These are phyloP conservation scores for Gobionotothen gibberifrons DNA, from an alignment of 2,797 vertebrate genomes.

Conservation along the genomic window DNA sequence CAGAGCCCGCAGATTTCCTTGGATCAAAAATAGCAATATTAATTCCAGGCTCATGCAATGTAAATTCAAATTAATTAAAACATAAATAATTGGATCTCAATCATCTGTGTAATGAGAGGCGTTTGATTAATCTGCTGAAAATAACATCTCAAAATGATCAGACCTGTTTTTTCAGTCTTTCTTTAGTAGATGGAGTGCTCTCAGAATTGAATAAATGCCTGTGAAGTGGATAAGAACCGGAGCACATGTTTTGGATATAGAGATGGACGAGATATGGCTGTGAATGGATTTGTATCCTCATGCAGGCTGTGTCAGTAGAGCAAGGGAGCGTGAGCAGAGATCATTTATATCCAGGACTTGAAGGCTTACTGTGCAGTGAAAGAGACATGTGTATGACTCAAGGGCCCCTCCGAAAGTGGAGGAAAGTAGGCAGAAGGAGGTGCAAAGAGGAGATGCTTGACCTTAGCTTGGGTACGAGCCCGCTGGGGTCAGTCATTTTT, in stretches of 20 bases:
- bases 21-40: slow-evolving; percentile 68
- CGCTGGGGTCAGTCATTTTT: slow-evolving; percentile 22
- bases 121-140: slow-evolving; percentile 70
- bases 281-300: slow-evolving; percentile 31
- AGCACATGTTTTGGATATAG: slow-evolving; percentile 50
- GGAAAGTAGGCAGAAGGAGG: slow-evolving; percentile 11
- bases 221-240: slow-evolving; percentile 38
- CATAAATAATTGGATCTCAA: slow-evolving; percentile 79
- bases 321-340: slow-evolving; percentile 47
- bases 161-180: slow-evolving; percentile 22
- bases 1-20: slow-evolving; percentile 53
- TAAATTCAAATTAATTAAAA: slow-evolving; percentile 78
- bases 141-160: slow-evolving; percentile 45
- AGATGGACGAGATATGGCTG: slow-evolving; percentile 35
- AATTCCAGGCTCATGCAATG: slow-evolving; percentile 66
- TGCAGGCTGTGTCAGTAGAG: slow-evolving; percentile 28
- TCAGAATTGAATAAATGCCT: slow-evolving; percentile 35
- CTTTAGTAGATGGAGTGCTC: slow-evolving; percentile 19
- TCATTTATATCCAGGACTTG: slow-evolving; percentile 47
- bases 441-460: slow-evolving; percentile 35
- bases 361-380: slow-evolving; percentile 34
- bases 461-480: slow-evolving; percentile 11
- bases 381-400: slow-evolving; percentile 38
- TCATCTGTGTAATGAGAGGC: slow-evolving; percentile 81
- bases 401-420: slow-evolving; percentile 7